Evolutionary conservation across 1,140 invertebrate genomes (phyloP).

Genomic region (Ceratosolen fusciceps): DNA sequence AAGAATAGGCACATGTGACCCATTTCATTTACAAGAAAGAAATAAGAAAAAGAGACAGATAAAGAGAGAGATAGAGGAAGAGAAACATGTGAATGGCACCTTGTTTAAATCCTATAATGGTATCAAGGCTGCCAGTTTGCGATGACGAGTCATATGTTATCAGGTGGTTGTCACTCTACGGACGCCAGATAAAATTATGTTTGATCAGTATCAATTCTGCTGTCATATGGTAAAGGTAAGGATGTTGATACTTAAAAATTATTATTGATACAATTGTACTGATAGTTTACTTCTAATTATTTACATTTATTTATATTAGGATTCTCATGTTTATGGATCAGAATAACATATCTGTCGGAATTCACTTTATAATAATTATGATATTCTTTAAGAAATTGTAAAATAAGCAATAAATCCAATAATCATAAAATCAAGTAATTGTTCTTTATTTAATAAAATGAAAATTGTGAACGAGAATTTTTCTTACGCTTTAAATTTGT

Average conservation of each 20-base stretch:
- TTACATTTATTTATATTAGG: no score
- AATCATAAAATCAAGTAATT: no score
- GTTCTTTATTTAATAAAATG: no score
- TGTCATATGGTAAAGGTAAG: constrained; percentile 18
- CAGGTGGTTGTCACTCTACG: constrained; percentile 18
- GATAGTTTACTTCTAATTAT: no score
- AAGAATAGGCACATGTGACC: constrained; percentile 19
- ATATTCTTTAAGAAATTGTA: no score
- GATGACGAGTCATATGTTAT: constrained; percentile 26
- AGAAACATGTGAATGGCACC: constrained; percentile 21
- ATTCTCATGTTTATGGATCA: no score
- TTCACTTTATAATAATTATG: no score
- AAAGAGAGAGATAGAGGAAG: constrained; percentile 10
- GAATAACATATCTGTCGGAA: no score
- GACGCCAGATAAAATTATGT: constrained; percentile 28
- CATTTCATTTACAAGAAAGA: neutral
- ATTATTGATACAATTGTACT: neutral
- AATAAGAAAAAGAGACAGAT: neutral
- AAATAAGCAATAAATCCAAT: no score
- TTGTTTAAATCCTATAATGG: constrained; percentile 39
- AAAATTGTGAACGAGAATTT: no score
- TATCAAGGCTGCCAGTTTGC: constrained; percentile 28
- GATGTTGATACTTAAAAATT: neutral
- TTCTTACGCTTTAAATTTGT: no score
- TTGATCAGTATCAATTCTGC: constrained; percentile 26